Evolutionary conservation across 2,797 vertebrate genomes (phyloP), one percentile per base, ranked within the genome.

Genomic region (Mallotus villosus): DNA sequence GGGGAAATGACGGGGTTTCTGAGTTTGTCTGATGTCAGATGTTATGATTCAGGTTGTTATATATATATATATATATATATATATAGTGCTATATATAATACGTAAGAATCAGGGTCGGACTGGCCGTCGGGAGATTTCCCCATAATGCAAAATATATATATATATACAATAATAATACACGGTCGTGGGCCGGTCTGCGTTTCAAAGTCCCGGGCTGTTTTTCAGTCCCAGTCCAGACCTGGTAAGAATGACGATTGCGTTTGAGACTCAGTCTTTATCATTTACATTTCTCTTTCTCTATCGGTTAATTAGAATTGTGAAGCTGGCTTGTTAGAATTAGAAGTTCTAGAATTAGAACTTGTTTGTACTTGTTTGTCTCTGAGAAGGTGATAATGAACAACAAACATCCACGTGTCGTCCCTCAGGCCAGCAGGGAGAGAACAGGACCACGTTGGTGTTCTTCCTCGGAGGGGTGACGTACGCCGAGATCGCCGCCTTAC

Each of bases 381-480:
- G 41, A 12, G 41, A 46, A 46, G 12, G 41, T 46, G 41, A 46
- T 46, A 46, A 46, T 46, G 41, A 46, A 46, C 41, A 12, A 12
- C 41, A 46, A 46, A 46, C 11, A 5, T 69, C 41, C 21, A 4
- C 12, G 12, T 46, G 9, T 16, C 53, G 16, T 63, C 3, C 1
- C 63, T 19, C 89, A 99, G 97, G 97, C 78, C 97, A 98, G 61
- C 97, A 97, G 0, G 97, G 97, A 71, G 97, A 99, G 90, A 99
- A 96, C 87, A 88, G 96, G 67, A 96, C 97, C 3, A 98, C 96
- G 0, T 91, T 99, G 85, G 92, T 99, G 53, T 98, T 99, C 88
- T 99, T 99, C 85, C 94, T 99, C 0, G 98, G 97, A 0, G 98
- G 98, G 0, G 96, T 99, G 46, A 96, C 98, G 0, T 99, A 96